Base-by-base conservation (phyloP, 2,888 invertebrate genomes). In the Bimastos eiseni region DNA sequence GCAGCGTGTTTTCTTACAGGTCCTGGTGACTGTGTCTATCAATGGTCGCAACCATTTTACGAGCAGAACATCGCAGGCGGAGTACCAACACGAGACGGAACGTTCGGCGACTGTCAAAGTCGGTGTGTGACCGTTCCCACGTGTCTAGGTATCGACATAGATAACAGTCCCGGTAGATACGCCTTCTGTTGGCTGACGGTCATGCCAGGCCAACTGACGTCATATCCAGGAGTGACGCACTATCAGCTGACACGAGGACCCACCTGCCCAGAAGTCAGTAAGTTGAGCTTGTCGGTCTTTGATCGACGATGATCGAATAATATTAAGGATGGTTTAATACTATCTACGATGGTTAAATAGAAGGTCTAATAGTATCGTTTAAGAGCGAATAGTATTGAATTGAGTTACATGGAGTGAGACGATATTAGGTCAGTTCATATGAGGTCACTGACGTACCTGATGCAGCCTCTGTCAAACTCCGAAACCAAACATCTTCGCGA, bases 91-190 rank as follows among this genome's bases (percentile, higher is more conserved):
- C 5, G 91, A 36, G 90, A 91, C 49, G 44, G 24, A 8, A 91
- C 90, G 15, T 34, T 90, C 24, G 88, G 86, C 0, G 89, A 83
- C n/a, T 91, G 91, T 44, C 90, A 90, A 34, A 24, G 33, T 30
- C 37, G 90, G 24, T 91, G 91, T 44, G 38, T 89, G 36, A 33
- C 21, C 88, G 55, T 55, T 3, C 90, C 88, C n/a, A 24, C 34
- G 13, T 91, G 91, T 83, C 55, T 90, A 0, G 90, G 90, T 19
- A 90, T 91, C 41, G 91, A 91, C 86, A 86, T 91, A n/a, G 91
- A 91, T 83, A 55, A 1, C 19, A 91, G 41, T n/a, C 91, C 90
- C 5, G 30, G 36, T 34, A n/a, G 36, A n/a, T 37, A 83, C 37
- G 55, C 34, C 1, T 91, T 34, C 84, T 91, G 91, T 88, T 91